A percentile compares a stretch with the other conserved stretches of the same genome.
phyloP scores from a whole-genome alignment of 2,113 vertebrate genomes.

The Pachycephala philippinensis region DNA sequence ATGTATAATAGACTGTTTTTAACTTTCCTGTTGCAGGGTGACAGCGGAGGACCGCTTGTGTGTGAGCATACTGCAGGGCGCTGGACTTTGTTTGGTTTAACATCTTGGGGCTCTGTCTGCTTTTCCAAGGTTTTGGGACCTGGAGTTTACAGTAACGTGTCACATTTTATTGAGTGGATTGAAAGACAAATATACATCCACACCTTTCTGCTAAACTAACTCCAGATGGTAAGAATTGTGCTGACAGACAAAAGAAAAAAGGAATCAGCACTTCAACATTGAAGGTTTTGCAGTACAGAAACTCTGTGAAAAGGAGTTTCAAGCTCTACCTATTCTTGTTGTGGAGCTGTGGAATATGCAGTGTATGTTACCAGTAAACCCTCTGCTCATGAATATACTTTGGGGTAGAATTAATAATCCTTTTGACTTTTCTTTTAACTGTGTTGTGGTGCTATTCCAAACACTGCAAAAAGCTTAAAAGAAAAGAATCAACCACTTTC shows the following conservation, averaged over 20 bases:
- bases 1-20: background rate
- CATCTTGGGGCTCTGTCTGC: slow-evolving; percentile 91
- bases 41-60: slow-evolving; percentile 91
- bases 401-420: background rate
- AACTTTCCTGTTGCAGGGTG: slow-evolving; percentile 71
- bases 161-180: slow-evolving; percentile 89
- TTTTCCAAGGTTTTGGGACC: slow-evolving; percentile 90
- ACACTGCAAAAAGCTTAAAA: slow-evolving; percentile 24
- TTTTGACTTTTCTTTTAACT: slow-evolving; percentile 12
- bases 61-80: slow-evolving; percentile 78
- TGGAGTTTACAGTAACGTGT: slow-evolving; percentile 91
- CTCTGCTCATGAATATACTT: background rate
- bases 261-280: background rate
- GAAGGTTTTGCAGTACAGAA: background rate
- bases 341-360: background rate
- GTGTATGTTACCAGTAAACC: background rate
- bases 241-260: background rate
- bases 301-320: background rate
- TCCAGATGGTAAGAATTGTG: background rate
- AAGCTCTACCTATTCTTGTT: background rate
- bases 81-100: slow-evolving; percentile 91
- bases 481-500: background rate
- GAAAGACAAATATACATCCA: slow-evolving; percentile 88
- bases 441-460: slow-evolving; percentile 30
- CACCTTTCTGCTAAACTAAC: slow-evolving; percentile 79